Base-by-base conservation (phyloP, 2,113 vertebrate genomes). In the Odocoileus virginianus region DNA sequence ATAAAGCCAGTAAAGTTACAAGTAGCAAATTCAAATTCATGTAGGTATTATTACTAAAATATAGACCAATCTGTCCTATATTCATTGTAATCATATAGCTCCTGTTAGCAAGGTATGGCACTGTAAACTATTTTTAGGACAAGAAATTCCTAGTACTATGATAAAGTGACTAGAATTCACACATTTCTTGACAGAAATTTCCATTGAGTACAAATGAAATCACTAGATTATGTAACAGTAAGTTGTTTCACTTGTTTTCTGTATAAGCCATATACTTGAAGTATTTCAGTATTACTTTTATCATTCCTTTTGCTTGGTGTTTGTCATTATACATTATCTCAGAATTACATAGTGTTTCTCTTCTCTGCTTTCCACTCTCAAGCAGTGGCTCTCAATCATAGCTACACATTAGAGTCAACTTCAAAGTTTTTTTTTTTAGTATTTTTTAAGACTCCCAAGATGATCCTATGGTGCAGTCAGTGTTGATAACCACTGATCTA, bases 131-230 rank as follows among this genome's bases (percentile, higher is more conserved):
- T 21, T 67, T 2, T 96, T 33, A 81, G 40, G 12, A 64, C 1
- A 92, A 36, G 27, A 60, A 83, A 94, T 61, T 79, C 47, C 60
- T 50, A 88, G 36, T 14, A 88, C 16, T 45, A 81, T 50, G 76
- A 78, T 17, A n/a, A 81, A 87, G 33, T 84, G 19, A 55, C 86
- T 74, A 76, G 60, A 92, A 81, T 13, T 90, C 54, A 40, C 33
- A 93, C 14, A 83, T 94, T 95, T 97, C 57, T 88, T 60, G 33
- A 88, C 14, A 95, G 50, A 97, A 97, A 85, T 57, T 88, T 79
- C 55, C 54, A 52, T 0, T 93, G 43, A 82, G 52, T 87, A 57
- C 91, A 93, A 90, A 79, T 43, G 43, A 91, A 92, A 78, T 85
- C 21, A 71, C 15, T 60, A 58, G 16, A 36, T 67, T 76, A 78